Conservation (phyloP, 2,113 vertebrate species). For the Triplophysa tibetana region DNA sequence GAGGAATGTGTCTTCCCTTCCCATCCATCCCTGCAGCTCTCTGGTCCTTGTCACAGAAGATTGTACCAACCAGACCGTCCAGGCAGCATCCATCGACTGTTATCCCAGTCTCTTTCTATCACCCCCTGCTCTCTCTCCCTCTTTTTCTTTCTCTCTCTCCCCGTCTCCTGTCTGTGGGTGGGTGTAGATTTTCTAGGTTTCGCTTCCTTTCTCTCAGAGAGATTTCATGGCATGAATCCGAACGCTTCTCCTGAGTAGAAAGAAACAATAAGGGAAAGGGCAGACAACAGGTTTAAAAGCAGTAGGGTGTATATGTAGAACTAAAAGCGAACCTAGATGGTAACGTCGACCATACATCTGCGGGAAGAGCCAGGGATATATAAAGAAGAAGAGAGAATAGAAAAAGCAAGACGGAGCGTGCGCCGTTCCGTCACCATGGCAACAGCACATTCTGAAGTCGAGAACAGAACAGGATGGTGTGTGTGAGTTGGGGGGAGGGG, state of each 20-base stretch:
- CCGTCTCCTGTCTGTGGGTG: conserved; percentile 49
- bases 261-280: conserved; percentile 21
- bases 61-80: conserved; percentile 65
- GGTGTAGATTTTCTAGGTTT: conserved; percentile 58
- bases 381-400: conserved; percentile 44
- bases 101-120: conserved; percentile 59
- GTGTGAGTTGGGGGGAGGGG: conserved; percentile 25
- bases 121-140: conserved; percentile 28
- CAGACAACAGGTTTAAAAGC: background rate
- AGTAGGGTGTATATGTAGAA: background rate
- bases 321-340: background rate
- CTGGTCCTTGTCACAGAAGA: conserved; percentile 68
- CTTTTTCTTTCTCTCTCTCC: conserved; percentile 36
- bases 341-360: conserved; percentile 36
- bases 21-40: conserved; percentile 70
- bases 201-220: conserved; percentile 63
- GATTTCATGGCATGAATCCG: conserved; percentile 65
- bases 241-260: conserved; percentile 55
- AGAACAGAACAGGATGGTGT: conserved; percentile 60
- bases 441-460: conserved; percentile 77
- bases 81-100: conserved; percentile 75
- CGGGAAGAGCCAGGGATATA: conserved; percentile 42
- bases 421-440: conserved; percentile 71
- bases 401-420: conserved; percentile 61
- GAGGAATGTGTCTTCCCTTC: conserved; percentile 72